Base-by-base conservation (phyloP, 1,140 invertebrate species). In the Drosophila paulistorum region DNA sequence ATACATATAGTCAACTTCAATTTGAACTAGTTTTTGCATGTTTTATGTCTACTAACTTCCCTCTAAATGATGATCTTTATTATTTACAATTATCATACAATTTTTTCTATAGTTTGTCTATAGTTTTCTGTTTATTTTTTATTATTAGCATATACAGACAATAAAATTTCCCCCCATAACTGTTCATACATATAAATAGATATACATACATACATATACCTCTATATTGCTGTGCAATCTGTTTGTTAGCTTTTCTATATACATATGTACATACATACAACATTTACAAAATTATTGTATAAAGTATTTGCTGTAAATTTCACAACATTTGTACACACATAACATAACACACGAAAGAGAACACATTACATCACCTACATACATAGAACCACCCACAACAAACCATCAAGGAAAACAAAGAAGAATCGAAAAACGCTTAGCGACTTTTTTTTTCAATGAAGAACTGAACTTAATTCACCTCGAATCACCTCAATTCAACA, bases 241-340 rank as follows among this genome's bases (percentile, higher is more conserved):
- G 48, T 62, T 64, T 67, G 68, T 71, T 61, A 62, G 54, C 54
- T 60, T 59, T 48, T 59, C 37, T 57, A 77, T 51, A 64, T 10
- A n/a, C n/a, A 57, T 5, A 3, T 58, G 20, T 23, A 23, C 20
- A 23, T 20, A 20, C 20, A 20, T 23, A 23, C 20, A 23, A 23
- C 20, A 23, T 23, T 23, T 23, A 61, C 33, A 61, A 69, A 30
- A 68, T 75, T 60, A 79, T 73, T 87, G 80, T 87, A 77, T 65
- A 80, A 89, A 89, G 84, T 89, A 90, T 37, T 89, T 89, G 85
- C 84, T 89, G 85, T 89, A 90, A 90, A 84, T 89, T 89, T 84
- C 33, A 67, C 33, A 67, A 68, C 51, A 51, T 26, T 37, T 48
- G 35, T 37, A 37, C 35, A 23, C 35, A 48, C 13, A 17, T 68